Conservation (phyloP, 1,140 invertebrate species). For the Dendroctonus valens region DNA sequence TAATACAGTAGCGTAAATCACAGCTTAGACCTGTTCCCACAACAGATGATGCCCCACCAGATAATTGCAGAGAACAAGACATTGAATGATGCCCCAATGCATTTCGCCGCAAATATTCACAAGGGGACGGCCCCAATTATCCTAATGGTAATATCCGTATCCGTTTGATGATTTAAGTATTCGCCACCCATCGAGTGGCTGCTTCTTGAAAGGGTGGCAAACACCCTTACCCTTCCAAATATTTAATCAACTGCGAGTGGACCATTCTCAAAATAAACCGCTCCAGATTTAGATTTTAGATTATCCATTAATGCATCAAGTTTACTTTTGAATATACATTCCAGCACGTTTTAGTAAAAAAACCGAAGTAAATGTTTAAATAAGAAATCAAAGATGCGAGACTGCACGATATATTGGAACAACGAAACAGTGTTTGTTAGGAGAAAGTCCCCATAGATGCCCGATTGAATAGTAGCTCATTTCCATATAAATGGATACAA, state of each 20-base stretch:
- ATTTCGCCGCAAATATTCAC: constrained; percentile 33
- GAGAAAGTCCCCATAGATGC: too few species aligned
- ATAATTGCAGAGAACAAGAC: constrained; percentile 31
- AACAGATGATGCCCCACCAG: constrained; percentile 1
- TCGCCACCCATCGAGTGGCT: constrained; percentile 34
- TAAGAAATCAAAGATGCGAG: too few species aligned
- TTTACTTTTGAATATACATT: too few species aligned
- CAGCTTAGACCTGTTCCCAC: too few species aligned
- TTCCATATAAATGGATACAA: constrained; percentile 26
- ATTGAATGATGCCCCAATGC: constrained; percentile 21
- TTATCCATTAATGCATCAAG: too few species aligned
- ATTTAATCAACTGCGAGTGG: constrained; percentile 39
- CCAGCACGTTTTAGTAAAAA: too few species aligned
- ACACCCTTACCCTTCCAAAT: constrained; percentile 34
- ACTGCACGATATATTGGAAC: too few species aligned
- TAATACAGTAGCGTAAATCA: too few species aligned
- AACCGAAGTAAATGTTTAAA: too few species aligned
- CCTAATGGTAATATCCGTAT: constrained; percentile 45
- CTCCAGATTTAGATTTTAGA: too few species aligned
- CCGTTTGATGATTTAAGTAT: constrained; percentile 42
- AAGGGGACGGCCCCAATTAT: constrained; percentile 36
- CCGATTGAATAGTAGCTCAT: constrained; percentile 7
- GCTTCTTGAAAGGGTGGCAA: constrained; percentile 26
- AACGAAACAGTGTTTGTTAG: too few species aligned
- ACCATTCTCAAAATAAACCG: background rate